Percentiles rank a stretch among this genome's conserved stretches.
Evolutionary conservation across 2,888 invertebrate genomes (phyloP).

Genomic region (Yponomeuta sedellus): DNA sequence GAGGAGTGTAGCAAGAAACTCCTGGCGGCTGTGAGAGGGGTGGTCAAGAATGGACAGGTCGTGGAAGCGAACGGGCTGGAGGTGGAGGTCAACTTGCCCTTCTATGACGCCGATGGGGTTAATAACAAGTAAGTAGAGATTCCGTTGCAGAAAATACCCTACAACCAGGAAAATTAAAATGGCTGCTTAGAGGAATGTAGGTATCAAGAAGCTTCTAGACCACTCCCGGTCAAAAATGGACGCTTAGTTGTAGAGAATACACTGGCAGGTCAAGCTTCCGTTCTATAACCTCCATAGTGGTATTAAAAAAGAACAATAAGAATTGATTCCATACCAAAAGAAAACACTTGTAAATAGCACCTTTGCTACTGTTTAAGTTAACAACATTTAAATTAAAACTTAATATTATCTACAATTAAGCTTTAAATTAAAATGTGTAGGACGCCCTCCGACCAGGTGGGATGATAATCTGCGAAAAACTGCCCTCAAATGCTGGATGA

Average conservation of each 20-base stretch:
- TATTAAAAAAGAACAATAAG: too few species aligned
- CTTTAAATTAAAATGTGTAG: too few species aligned
- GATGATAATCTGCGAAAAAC: too few species aligned
- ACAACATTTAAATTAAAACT: too few species aligned
- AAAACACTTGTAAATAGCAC: too few species aligned
- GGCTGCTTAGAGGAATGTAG: not conserved
- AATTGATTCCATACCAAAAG: too few species aligned
- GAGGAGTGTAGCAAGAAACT: conserved; percentile 58
- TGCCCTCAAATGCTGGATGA: too few species aligned
- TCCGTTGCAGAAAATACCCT: too few species aligned
- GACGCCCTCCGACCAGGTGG: too few species aligned
- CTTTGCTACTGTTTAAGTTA: too few species aligned
- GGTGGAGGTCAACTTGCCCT: conserved; percentile 67
- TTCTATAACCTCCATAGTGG: conserved; percentile 62
- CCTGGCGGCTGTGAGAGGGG: conserved; percentile 49
- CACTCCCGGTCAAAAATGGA: not conserved
- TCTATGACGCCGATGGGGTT: conserved; percentile 64
- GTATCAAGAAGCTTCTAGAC: not conserved
- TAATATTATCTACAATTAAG: too few species aligned
- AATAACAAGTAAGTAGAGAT: conserved; percentile 65
- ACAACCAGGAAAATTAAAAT: not conserved
- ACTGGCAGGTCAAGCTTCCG: conserved; percentile 69
- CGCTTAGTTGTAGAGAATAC: conserved; percentile 43
- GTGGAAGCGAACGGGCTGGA: conserved; percentile 50
- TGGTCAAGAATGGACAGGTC: conserved; percentile 62